Evolutionary conservation across 2,113 vertebrate genomes (phyloP).

Genomic region (Tyrannus savana): DNA sequence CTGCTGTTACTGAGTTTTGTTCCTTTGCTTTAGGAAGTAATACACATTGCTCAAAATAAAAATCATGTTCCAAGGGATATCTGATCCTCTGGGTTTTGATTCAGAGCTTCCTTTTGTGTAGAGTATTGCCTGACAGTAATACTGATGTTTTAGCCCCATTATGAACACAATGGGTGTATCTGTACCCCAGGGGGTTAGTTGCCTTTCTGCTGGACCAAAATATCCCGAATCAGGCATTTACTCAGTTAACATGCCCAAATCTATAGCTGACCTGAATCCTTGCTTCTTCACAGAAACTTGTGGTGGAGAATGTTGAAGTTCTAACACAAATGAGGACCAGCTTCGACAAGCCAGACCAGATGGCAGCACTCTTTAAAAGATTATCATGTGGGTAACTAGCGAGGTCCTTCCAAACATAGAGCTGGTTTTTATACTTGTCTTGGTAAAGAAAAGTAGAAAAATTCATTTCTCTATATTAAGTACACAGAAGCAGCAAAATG

Average conservation of each 20-base stretch:
- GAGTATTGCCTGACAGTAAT: not conserved
- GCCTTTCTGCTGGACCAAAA: constrained; percentile 25
- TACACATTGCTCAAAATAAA: not conserved
- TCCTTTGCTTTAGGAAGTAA: not conserved
- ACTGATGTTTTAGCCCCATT: not conserved
- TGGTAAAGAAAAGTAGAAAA: not conserved
- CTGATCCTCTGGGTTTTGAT: not conserved
- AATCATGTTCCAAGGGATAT: not conserved
- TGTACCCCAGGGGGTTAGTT: constrained; percentile 31
- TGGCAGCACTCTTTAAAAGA: constrained; percentile 97
- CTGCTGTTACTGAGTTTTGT: not conserved
- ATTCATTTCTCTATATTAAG: not conserved
- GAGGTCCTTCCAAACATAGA: not conserved
- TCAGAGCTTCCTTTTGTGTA: not conserved
- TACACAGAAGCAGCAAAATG: not conserved
- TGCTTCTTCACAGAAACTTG: constrained; percentile 87
- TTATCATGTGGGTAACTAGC: constrained; percentile 86
- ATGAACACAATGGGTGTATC: constrained; percentile 6
- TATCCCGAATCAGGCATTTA: not conserved
- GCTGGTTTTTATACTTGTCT: not conserved
- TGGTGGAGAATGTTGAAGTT: constrained; percentile 97
- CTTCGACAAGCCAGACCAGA: constrained; percentile 98
- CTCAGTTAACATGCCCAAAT: not conserved
- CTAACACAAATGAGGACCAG: constrained; percentile 99
- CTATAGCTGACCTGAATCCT: constrained; percentile 35